Base-by-base conservation (phyloP, 1,140 invertebrate genomes). In the Diuraphis noxia region DNA sequence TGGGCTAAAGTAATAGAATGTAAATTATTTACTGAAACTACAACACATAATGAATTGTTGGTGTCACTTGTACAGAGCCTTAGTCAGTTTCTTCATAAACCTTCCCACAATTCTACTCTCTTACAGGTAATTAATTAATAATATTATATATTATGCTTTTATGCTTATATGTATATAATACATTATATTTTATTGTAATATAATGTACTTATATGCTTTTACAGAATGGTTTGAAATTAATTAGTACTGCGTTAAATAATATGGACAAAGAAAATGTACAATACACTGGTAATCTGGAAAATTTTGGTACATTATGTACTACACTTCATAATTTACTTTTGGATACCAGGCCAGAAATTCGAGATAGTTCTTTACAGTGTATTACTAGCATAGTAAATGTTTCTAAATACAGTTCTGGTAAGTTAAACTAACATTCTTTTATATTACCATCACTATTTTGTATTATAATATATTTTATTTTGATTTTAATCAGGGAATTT, bases 341-440 rank as follows among this genome's bases (percentile, higher is more conserved):
- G 89, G 89, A 91, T 52, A 81, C 72, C 13, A 91, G 89, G 82
- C 72, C 89, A 40, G 89, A 91, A 91, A 38, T 91, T 23, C 89
- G 89, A 21, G 89, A 91, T 81, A 91, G 89, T n/a, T 82, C 77
- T 82, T 82, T 91, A 17, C 63, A 91, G 41, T 91, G 89, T 82
- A 81, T 91, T 38, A 38, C 34, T 3, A 91, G 43, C 21, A 40
- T 91, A 34, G 30, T 30, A 82, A 19, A 38, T 49, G n/a, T 43
- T 49, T 79, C 89, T 49, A 91, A 91, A 36, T 52, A 81, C 23
- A 49, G 19, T 38, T 81, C 36, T 81, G 77, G 89, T 79, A 49
- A 40, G 43, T 89, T 8, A 79, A 40, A 90, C 4, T n/a, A 43
- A 89, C 36, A 46, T n/a, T n/a, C n/a, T n/a, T n/a, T n/a, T n/a